Conservation (phyloP, 2,797 vertebrate genomes). For the Lepilemur ruficaudatus region DNA sequence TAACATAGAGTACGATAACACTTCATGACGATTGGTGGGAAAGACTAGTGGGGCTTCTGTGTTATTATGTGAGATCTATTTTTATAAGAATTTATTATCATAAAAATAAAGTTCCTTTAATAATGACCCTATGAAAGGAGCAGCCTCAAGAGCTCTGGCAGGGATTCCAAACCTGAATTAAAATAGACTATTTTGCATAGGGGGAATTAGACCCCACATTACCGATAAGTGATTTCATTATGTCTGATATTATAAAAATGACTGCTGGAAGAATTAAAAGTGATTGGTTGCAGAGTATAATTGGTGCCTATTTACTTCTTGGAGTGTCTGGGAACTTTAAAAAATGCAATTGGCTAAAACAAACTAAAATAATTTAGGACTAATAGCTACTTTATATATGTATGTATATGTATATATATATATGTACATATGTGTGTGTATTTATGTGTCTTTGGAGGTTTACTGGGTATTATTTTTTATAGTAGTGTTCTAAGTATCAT, state of each 20-base stretch:
- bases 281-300: constrained; percentile 53
- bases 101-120: constrained; percentile 54
- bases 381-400: neutral
- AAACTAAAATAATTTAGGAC: constrained; percentile 27
- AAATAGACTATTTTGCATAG: constrained; percentile 63
- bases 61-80: constrained; percentile 41
- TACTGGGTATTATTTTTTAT: neutral
- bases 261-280: constrained; percentile 64
- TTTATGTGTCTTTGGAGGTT: neutral
- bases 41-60: neutral
- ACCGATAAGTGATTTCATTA: constrained; percentile 60
- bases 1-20: constrained; percentile 13
- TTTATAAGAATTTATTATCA: constrained; percentile 57
- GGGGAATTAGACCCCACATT: constrained; percentile 50
- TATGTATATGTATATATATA: neutral
- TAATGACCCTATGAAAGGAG: constrained; percentile 52
- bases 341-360: constrained; percentile 46
- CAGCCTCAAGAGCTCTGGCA: constrained; percentile 34
- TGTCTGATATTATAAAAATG: constrained; percentile 59
- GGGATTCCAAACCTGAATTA: constrained; percentile 52
- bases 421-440: neutral
- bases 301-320: constrained; percentile 51
- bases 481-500: neutral
- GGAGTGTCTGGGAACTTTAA: constrained; percentile 27
- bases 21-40: constrained; percentile 54